These are phyloP conservation scores for Myripristis jacobus DNA, from an alignment of 2,797 vertebrate species.

Conservation along the genomic window DNA sequence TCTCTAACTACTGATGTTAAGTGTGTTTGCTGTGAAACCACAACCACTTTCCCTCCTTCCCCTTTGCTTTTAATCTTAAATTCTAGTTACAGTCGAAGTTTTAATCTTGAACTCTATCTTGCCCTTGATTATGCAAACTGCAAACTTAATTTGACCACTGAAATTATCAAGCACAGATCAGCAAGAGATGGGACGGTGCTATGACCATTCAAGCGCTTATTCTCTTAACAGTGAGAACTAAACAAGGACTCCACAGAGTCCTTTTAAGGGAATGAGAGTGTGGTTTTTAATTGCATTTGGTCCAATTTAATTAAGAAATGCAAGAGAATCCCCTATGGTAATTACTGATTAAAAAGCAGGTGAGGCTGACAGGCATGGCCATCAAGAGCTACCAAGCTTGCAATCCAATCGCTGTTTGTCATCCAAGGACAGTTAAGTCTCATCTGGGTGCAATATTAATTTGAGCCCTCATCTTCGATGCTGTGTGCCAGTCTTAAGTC, in stretches of 20 bases:
- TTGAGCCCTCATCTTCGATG: constrained; percentile 73
- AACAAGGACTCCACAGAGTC: constrained; percentile 76
- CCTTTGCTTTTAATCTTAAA: constrained; percentile 33
- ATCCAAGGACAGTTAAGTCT: constrained; percentile 82
- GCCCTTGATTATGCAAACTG: constrained; percentile 60
- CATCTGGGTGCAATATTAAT: constrained; percentile 79
- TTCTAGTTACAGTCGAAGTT: constrained; percentile 43
- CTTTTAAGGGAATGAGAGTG: constrained; percentile 79
- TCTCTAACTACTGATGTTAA: constrained; percentile 15
- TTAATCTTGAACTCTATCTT: constrained; percentile 41
- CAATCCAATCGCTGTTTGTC: constrained; percentile 81
- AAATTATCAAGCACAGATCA: constrained; percentile 72
- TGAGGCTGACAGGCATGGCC: constrained; percentile 79
- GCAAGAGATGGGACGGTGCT: constrained; percentile 61
- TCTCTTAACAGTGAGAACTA: constrained; percentile 74
- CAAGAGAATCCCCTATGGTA: constrained; percentile 80
- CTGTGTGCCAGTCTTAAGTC: constrained; percentile 62
- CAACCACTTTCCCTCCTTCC: constrained; percentile 17
- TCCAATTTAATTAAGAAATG: constrained; percentile 84
- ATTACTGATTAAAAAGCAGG: constrained; percentile 84
- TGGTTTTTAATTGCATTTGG: constrained; percentile 83
- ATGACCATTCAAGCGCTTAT: constrained; percentile 70
- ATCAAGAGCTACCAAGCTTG: constrained; percentile 81
- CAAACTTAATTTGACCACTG: constrained; percentile 70
- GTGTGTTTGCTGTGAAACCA: constrained; percentile 41